Evolutionary conservation across 1,140 invertebrate species (phyloP), one percentile per base, ranked within the genome.

Genomic region (Drosophila paulistorum): DNA sequence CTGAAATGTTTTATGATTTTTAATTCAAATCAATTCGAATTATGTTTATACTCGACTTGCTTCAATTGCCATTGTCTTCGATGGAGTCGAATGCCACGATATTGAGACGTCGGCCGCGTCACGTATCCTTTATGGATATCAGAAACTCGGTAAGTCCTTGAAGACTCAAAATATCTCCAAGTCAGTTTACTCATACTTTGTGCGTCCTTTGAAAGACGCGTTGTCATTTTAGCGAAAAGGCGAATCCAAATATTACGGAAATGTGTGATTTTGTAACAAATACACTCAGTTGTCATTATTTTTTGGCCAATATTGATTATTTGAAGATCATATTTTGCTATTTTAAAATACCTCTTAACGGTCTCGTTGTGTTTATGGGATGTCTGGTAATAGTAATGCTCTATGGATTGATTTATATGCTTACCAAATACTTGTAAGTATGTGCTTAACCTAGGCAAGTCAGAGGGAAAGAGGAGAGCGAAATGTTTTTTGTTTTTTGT

Each of bases 361-460:
- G 17, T 5, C 3, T 61, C 2, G 33, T 23, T 41, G n/a, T 61
- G 5, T 42, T 41, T 11, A 11, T 23, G 3, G 35, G 35, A 17
- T 39, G 14, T 13, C 14, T 26, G 2, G n/a, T 61, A 1, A 7
- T 42, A 14, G 0, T 26, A 3, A 11, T 37, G 7, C 35, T 17
- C 6, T 61, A 20, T 17, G 2, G 14, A 3, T 3, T 61, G 5
- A 41, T 61, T 20, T 61, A 61, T 17, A 42, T 61, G 59, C 7
- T 42, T 20, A 37, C 20, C 2, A 61, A 42, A 41, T 61, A 61
- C 17, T 61, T 41, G 59, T 61, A 37, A 61, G 59, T 61, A 61
- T 59, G 35, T n/a, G 5, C 26, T 0, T 30, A 30, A 5, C 0
- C 4, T 5, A 5, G 26, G 26, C 3, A 26, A 23, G 7, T 23